Base-by-base conservation (phyloP, 2,888 invertebrate genomes). In the Ormyrus pomaceus region DNA sequence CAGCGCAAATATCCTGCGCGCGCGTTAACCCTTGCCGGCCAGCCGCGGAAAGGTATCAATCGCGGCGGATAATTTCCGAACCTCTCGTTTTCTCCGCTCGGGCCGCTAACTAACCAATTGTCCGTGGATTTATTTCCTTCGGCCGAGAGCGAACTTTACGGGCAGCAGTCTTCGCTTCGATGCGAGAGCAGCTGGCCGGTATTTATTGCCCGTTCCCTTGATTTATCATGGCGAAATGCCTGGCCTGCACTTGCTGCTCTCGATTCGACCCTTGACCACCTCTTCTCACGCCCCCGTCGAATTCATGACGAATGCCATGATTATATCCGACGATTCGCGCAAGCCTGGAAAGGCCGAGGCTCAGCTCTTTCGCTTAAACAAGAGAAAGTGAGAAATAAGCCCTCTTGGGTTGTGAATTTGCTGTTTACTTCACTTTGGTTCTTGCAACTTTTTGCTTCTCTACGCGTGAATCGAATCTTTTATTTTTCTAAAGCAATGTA, bases 41-140 rank as follows among this genome's bases (percentile, higher is more conserved):
- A 34, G 6, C 10, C 62, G 19, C 34, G 34, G 34, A 34, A 34
- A 34, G 34, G 34, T 34, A 34, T 34, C 34, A 34, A 51, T 7
- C 11, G 55, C 55, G 2, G 70, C 58, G 75, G 65, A 75, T 75
- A 75, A 65, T 75, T 75, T 66, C 61, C 71, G 71, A 34, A 56
- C 56, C 69, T 34, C 51, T 7, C 48, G 46, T 34, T 58, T 13
- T 53, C 19, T 45, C 34, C 34, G 34, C 34, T 13, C 71, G 34
- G 65, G 13, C 11, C 66, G 76, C 83, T 86, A 87, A 87, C 87
- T 86, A 85, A 87, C 86, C 86, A 84, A 87, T 88, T 85, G 85
- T 84, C 82, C 84, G 83, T 81, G 82, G 85, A 87, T 88, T 87
- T 87, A 87, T 87, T 85, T 83, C 75, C 78, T 79, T 82, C n/a